These are phyloP conservation scores for Oreocharis arfaki DNA, from an alignment of 2,113 vertebrate genomes.

Conservation along the genomic window DNA sequence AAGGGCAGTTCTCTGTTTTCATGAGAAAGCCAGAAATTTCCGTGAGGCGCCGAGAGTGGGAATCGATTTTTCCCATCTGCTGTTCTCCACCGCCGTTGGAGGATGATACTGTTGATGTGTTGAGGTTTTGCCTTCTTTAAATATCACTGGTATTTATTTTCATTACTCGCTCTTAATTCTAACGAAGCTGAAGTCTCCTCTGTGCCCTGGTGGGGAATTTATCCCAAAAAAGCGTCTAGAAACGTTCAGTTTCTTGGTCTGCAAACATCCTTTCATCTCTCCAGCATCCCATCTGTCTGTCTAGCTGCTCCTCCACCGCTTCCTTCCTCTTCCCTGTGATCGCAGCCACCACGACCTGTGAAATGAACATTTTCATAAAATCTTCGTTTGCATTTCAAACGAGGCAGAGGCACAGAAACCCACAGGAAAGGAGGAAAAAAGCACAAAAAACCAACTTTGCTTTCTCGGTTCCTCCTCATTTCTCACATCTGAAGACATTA, in stretches of 20 bases:
- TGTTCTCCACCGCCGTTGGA: accelerated
- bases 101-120: not conserved
- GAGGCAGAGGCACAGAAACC: not conserved
- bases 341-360: not conserved
- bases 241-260: not conserved
- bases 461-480: not conserved
- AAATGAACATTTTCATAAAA: not conserved
- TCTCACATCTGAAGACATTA: not conserved
- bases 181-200: slow-evolving; percentile 32
- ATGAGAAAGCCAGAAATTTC: not conserved
- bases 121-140: slow-evolving; percentile 23
- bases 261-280: slow-evolving; percentile 46
- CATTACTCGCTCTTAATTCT: slow-evolving; percentile 10
- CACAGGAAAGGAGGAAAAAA: not conserved
- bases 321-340: slow-evolving; percentile 49
- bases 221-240: not conserved
- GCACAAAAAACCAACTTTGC: not conserved
- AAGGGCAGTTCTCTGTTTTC: not conserved
- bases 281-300: slow-evolving; percentile 42
- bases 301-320: slow-evolving; percentile 23
- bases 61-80: not conserved
- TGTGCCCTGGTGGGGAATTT: not conserved
- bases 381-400: slow-evolving; percentile 58
- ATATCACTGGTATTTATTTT: slow-evolving; percentile 52
- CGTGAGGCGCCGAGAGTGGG: accelerated